Conservation (phyloP, 2,888 invertebrate genomes). For the Drepanosiphum platanoidis region DNA sequence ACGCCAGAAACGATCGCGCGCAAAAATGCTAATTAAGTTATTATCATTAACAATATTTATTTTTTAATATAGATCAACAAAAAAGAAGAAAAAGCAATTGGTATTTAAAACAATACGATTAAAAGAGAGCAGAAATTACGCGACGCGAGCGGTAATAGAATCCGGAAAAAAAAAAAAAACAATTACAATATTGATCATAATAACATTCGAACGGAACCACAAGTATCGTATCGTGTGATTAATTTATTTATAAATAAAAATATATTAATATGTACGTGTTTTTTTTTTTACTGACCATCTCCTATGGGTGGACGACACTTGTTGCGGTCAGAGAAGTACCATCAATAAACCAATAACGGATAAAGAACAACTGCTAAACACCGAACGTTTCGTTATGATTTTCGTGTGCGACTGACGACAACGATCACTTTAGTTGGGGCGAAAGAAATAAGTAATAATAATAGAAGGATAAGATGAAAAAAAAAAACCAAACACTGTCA, state of each 20-base stretch:
- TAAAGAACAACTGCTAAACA: not conserved
- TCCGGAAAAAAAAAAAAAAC: not conserved
- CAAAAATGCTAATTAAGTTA: not conserved
- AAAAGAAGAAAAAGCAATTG: not conserved
- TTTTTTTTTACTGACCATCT: conserved; percentile 52
- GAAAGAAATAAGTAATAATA: not conserved
- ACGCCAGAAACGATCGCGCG: not conserved
- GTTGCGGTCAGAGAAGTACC: conserved; percentile 48
- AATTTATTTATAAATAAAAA: too few species aligned
- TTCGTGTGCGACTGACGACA: not conserved
- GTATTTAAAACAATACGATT: not conserved
- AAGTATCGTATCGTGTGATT: not conserved
- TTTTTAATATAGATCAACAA: too few species aligned
- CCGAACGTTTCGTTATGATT: conserved; percentile 18
- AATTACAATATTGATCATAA: not conserved
- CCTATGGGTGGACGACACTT: conserved; percentile 52
- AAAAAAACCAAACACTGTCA: conserved; percentile 25
- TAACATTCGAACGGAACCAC: not conserved
- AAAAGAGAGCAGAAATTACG: not conserved
- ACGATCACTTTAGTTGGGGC: not conserved
- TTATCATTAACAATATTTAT: not conserved
- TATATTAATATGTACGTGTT: too few species aligned
- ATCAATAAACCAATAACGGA: conserved; percentile 35
- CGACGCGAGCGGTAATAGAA: not conserved
- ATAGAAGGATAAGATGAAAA: not conserved